A percentile compares a stretch with the other conserved stretches of the same genome.
phyloP scores from a whole-genome alignment of 2,888 invertebrate genomes.

The Autographa gamma region DNA sequence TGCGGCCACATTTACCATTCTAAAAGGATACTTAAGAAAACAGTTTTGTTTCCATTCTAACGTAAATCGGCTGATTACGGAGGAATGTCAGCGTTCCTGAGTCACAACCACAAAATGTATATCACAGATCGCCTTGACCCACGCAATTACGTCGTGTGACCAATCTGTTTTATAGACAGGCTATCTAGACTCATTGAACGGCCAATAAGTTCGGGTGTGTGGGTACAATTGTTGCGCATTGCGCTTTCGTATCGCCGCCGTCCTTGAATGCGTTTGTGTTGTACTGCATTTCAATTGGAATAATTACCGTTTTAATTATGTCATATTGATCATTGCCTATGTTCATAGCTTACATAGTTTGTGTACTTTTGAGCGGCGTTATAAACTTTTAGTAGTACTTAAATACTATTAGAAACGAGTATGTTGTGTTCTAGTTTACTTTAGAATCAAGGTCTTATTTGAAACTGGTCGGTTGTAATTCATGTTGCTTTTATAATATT shows the following conservation, averaged over 20 bases:
- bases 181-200: conserved; percentile 57
- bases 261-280: conserved; percentile 70
- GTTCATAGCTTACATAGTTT: conserved; percentile 8
- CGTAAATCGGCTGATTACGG: conserved; percentile 49
- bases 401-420: background rate
- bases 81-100: conserved; percentile 52
- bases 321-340: conserved; percentile 49
- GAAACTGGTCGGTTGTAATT: background rate
- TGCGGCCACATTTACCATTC: conserved; percentile 45
- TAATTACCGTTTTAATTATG: conserved; percentile 51
- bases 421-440: background rate
- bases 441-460: background rate
- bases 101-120: conserved; percentile 45
- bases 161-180: conserved; percentile 59
- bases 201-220: conserved; percentile 58
- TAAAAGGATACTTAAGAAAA: conserved; percentile 53
- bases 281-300: conserved; percentile 67
- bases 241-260: conserved; percentile 59
- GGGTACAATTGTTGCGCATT: conserved; percentile 46
- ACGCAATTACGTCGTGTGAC: conserved; percentile 51
- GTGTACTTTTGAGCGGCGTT: conserved; percentile 16
- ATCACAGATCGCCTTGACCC: conserved; percentile 56
- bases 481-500: background rate
- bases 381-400: background rate
- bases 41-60: conserved; percentile 40